A percentile compares a stretch with the other conserved stretches of the same genome.
Evolutionary conservation across 2,888 invertebrate species (phyloP).

Genomic region (Parapristionchus giblindavisi): DNA sequence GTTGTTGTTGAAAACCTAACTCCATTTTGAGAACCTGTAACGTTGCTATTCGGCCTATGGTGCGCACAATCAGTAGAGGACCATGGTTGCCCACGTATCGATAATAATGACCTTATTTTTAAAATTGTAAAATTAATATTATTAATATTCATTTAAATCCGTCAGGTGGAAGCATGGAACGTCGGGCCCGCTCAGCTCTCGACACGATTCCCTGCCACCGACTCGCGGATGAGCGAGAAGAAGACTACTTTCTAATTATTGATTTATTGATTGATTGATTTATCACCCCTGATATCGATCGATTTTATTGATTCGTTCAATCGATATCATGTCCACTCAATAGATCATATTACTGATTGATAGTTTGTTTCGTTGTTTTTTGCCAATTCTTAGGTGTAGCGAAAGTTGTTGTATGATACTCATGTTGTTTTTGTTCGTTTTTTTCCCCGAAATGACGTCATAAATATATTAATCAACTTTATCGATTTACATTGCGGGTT

Average conservation of each 20-base stretch:
- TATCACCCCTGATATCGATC: neutral
- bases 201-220: constrained; percentile 50
- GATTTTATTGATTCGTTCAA: neutral
- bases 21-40: too few species aligned
- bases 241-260: constrained; percentile 21
- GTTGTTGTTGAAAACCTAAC: too few species aligned
- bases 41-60: too few species aligned
- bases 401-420: constrained; percentile 27
- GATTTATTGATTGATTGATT: constrained; percentile 12
- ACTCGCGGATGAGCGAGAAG: constrained; percentile 42
- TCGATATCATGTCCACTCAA: too few species aligned
- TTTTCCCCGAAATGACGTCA: neutral
- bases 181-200: constrained; percentile 57
- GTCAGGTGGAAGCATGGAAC: constrained; percentile 64
- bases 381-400: neutral
- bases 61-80: too few species aligned
- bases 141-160: too few species aligned
- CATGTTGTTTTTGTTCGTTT: constrained; percentile 10
- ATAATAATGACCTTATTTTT: too few species aligned
- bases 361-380: neutral
- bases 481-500: too few species aligned
- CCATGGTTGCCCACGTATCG: too few species aligned
- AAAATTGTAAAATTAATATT: too few species aligned
- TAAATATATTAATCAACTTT: too few species aligned
- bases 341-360: neutral